These are phyloP conservation scores for Colinus virginianus DNA, from an alignment of 2,113 vertebrate genomes.

Conservation along the genomic window DNA sequence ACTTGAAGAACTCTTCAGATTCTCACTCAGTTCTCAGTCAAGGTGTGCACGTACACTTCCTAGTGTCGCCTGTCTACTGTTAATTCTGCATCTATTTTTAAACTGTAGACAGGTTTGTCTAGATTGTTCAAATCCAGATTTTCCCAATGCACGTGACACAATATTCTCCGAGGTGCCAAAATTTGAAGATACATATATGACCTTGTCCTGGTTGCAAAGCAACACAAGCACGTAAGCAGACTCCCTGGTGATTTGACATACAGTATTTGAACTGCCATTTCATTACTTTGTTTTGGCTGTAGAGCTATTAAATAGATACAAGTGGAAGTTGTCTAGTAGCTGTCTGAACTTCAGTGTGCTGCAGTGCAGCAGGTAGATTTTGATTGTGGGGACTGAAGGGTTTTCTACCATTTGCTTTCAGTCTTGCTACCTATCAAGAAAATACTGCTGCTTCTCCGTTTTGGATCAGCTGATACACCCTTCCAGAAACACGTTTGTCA, in stretches of 20 bases:
- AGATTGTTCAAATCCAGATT: not conserved
- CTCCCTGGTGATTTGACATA: not conserved
- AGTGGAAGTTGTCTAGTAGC: not conserved
- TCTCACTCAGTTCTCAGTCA: not conserved
- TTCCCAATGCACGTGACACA: not conserved
- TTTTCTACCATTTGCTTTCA: not conserved
- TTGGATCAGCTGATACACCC: not conserved
- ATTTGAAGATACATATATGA: not conserved
- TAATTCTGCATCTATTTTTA: not conserved
- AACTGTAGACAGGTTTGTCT: not conserved
- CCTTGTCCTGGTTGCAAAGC: not conserved
- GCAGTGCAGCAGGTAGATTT: not conserved
- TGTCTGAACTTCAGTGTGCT: not conserved
- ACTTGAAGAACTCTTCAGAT: not conserved
- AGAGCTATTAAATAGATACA: not conserved
- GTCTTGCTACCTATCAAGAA: not conserved
- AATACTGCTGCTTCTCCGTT: not conserved
- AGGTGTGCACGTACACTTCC: not conserved
- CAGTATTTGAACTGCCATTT: not conserved
- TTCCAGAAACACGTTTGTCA: not conserved
- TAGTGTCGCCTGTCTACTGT: not conserved
- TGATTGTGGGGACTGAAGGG: not conserved
- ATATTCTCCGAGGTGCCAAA: not conserved
- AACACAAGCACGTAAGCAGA: not conserved
- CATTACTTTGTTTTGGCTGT: not conserved